phyloP scores from a whole-genome alignment of 2,113 vertebrate species.

The Cervus canadensis region DNA sequence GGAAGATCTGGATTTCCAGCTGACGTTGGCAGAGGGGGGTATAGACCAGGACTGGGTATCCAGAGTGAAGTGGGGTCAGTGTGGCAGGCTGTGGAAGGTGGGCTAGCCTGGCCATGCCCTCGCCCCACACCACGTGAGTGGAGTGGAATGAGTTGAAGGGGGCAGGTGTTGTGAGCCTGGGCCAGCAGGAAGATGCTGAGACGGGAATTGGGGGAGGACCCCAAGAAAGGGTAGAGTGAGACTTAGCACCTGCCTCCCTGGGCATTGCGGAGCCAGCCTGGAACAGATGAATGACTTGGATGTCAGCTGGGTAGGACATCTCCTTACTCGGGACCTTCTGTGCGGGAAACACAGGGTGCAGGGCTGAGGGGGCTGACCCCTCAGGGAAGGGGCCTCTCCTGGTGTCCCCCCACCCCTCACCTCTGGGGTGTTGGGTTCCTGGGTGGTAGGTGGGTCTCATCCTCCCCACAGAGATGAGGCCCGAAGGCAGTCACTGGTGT shows the following conservation, averaged over 20 bases:
- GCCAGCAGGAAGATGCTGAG: background rate
- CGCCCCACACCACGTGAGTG: rapidly evolving
- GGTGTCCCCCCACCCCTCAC: background rate
- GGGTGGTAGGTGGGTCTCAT: background rate
- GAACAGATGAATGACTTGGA: no score
- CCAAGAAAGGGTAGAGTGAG: background rate
- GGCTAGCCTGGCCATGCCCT: background rate
- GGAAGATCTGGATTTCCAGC: background rate
- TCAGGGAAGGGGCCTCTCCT: background rate
- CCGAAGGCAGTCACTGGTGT: background rate
- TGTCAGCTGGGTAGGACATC: background rate
- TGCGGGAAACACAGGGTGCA: background rate
- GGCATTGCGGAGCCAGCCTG: rapidly evolving
- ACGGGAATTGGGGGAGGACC: rapidly evolving
- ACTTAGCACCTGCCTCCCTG: background rate
- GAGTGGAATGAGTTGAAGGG: no score
- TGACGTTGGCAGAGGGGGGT: background rate
- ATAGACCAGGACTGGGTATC: background rate
- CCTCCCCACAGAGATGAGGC: background rate
- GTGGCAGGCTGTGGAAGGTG: no score
- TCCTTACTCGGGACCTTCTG: rapidly evolving
- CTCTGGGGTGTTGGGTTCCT: background rate
- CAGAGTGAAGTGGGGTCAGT: rapidly evolving
- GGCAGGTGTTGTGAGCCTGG: background rate
- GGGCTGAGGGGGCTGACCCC: background rate